These are phyloP conservation scores for Lasiommata megera DNA, from an alignment of 2,888 invertebrate species.

Conservation along the genomic window DNA sequence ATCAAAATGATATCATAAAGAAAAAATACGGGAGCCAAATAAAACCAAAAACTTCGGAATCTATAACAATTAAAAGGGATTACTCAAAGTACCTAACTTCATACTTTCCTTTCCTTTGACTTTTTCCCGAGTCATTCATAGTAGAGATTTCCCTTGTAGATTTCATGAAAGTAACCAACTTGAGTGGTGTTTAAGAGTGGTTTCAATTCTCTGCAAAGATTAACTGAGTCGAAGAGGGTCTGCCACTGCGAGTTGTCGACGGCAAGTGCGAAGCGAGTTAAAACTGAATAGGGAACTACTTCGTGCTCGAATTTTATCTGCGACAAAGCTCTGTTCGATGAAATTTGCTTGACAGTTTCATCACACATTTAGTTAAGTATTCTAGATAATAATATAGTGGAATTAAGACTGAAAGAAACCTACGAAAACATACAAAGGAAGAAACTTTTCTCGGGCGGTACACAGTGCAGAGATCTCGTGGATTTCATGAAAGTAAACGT, in stretches of 20 bases:
- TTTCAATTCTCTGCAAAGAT: background rate
- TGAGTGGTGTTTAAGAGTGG: background rate
- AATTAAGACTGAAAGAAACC: no score
- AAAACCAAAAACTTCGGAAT: no score
- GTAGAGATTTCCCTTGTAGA: background rate
- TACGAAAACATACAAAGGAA: no score
- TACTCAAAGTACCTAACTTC: no score
- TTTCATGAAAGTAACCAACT: background rate
- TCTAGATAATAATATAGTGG: no score
- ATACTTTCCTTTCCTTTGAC: no score
- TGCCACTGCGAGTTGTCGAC: background rate
- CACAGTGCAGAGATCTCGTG: background rate
- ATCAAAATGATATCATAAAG: no score
- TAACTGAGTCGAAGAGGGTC: slow-evolving; percentile 1
- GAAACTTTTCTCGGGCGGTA: background rate
- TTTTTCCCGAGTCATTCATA: background rate
- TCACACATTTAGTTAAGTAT: no score
- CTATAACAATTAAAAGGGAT: no score
- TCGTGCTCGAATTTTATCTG: slow-evolving; percentile 9
- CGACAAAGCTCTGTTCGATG: slow-evolving; percentile 10
- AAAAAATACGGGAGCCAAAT: no score
- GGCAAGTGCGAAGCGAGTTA: slow-evolving; percentile 25
- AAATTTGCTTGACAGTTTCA: background rate
- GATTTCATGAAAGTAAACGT: background rate
- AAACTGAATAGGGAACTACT: slow-evolving; percentile 21